Conservation (phyloP, 2,888 invertebrate species). For the Drosophila barbarae region DNA sequence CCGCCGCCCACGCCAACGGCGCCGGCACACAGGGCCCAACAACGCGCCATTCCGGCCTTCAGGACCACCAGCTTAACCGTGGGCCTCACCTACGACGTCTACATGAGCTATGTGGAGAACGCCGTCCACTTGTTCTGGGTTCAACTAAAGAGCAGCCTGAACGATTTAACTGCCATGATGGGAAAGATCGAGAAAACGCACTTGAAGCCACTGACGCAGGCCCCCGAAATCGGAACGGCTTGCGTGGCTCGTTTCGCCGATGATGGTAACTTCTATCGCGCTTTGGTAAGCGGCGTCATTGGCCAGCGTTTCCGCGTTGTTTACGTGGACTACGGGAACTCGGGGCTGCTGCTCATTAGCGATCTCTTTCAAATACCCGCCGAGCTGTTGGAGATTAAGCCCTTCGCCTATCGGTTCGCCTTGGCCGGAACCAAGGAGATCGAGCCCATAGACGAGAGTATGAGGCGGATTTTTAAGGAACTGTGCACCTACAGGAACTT, state of each 20-base stretch:
- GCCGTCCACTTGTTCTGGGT: conserved; percentile 89
- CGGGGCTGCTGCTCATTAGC: conserved; percentile 85
- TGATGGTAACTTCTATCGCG: conserved; percentile 86
- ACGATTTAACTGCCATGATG: conserved; percentile 85
- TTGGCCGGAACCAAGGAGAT: conserved; percentile 86
- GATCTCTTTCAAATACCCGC: conserved; percentile 88
- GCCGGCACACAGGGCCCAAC: conserved; percentile 35
- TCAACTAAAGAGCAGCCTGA: conserved; percentile 84
- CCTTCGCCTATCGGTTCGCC: conserved; percentile 88
- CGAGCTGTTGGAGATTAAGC: conserved; percentile 85
- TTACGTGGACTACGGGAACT: conserved; percentile 90
- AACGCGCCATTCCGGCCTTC: conserved; percentile 70
- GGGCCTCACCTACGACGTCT: conserved; percentile 84
- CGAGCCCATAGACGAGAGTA: conserved; percentile 81
- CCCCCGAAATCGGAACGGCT: conserved; percentile 87
- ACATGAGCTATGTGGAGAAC: conserved; percentile 88
- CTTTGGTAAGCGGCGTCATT: conserved; percentile 87
- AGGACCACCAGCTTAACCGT: conserved; percentile 80
- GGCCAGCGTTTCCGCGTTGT: conserved; percentile 87
- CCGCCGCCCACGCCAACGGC: conserved; percentile 28
- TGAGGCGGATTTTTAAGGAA: conserved; percentile 86
- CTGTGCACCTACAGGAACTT: conserved; percentile 84
- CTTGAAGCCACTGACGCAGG: conserved; percentile 83
- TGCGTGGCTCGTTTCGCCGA: conserved; percentile 87
- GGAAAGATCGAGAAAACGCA: conserved; percentile 84